Percentiles rank a stretch among this genome's conserved stretches.
Evolutionary conservation across 2,888 invertebrate genomes (phyloP).

Genomic region (Dione vanillae): DNA sequence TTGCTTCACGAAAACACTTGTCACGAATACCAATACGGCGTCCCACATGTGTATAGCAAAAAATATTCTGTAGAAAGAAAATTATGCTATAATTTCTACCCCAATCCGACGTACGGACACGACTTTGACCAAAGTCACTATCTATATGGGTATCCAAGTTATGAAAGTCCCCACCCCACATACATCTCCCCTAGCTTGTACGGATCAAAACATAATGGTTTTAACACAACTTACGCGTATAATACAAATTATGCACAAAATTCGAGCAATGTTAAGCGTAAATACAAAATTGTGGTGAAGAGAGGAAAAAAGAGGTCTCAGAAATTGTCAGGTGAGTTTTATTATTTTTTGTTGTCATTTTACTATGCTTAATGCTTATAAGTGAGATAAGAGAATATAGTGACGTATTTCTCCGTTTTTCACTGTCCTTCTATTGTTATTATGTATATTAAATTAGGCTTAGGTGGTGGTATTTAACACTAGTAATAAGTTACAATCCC

Average conservation of each 20-base stretch:
- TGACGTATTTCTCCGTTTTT: no score
- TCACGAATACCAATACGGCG: conserved; percentile 41
- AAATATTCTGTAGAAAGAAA: conserved; percentile 44
- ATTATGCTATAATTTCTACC: conserved; percentile 42
- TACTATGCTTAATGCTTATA: no score
- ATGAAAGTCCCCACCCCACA: conserved; percentile 29
- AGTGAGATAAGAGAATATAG: no score
- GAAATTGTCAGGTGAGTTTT: conserved; percentile 62
- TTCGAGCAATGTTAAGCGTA: conserved; percentile 63
- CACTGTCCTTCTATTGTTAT: no score
- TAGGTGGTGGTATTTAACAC: no score
- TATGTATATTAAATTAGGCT: no score
- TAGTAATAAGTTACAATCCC: no score
- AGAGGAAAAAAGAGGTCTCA: conserved; percentile 56
- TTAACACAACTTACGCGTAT: conserved; percentile 54
- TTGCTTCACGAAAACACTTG: conserved; percentile 54
- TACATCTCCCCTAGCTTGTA: conserved; percentile 24
- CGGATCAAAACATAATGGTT: conserved; percentile 56
- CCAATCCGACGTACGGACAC: conserved; percentile 31
- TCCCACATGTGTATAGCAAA: conserved; percentile 48
- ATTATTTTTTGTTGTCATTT: not conserved
- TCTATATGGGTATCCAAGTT: conserved; percentile 37
- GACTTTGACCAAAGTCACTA: conserved; percentile 36
- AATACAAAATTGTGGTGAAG: conserved; percentile 69
- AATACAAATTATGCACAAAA: conserved; percentile 64